Evolutionary conservation across 2,797 vertebrate genomes (phyloP), one percentile per base, ranked within the genome.

Genomic region (Enteromius argenteus): DNA sequence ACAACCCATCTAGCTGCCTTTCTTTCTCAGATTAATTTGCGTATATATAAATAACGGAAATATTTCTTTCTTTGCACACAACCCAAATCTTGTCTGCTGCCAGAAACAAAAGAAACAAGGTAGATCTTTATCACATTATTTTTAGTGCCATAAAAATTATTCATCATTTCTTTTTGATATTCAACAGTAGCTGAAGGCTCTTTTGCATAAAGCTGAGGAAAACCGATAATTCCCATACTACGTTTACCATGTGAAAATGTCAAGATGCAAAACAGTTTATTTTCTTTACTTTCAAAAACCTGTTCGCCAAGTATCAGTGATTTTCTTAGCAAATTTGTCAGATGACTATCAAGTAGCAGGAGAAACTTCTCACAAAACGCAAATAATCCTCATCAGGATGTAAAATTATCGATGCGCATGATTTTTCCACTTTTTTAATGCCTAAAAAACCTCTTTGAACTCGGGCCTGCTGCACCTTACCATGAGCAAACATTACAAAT

Each of bases 171-270:
- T 67, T 66, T 32, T 35, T 21, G 62, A 60, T 85, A 30, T 75
- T 60, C 19, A n/a, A 21, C 81, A 79, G 44, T 3, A 79, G 30
- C 46, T 23, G 21, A 78, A 53, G 9, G 7, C 21, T 85, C 42
- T 72, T 89, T 90, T 88, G 87, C 89, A 89, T 91, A 83, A 73
- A 84, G 83, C 83, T 85, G 56, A 81, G 60, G 39, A 69, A 62
- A 74, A 71, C 75, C 21, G 66, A 19, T 56, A 15, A 39, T 81
- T 68, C 19, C 32, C 51, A 53, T 6, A 1, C 17, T 6, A 17
- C 23, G 30, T 84, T 67, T 72, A 53, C 13, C 32, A 66, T 88
- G 86, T 37, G 86, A 86, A 86, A 68, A 71, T 23, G 3, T 23
- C 14, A 8, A 78, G 80, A 89, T 87, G 87, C 84, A 89, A 89